Conservation (phyloP, 2,797 vertebrate species). For the Naso thynnoides region DNA sequence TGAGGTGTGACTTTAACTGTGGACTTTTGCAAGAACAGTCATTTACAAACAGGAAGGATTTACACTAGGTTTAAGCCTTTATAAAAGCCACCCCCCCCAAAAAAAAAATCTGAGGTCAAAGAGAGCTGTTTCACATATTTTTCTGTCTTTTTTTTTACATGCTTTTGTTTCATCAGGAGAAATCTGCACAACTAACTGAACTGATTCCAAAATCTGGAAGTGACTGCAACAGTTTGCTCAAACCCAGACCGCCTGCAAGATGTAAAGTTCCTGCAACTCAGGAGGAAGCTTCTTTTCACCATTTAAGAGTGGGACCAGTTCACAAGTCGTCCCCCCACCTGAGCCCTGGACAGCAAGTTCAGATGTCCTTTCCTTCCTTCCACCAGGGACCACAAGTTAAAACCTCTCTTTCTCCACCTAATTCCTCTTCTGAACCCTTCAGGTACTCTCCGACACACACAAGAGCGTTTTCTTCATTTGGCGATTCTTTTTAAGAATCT, state of each 20-base stretch:
- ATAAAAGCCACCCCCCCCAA: too few relatives aligned
- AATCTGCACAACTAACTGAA: slow-evolving; percentile 26
- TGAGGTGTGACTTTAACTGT: slow-evolving; percentile 20
- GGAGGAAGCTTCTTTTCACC: slow-evolving; percentile 31
- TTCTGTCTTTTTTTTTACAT: not conserved
- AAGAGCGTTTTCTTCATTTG: slow-evolving; percentile 60
- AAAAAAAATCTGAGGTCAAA: not conserved
- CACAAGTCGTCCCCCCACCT: slow-evolving; percentile 12
- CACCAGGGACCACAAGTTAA: slow-evolving; percentile 22
- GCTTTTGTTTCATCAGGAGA: slow-evolving; percentile 47
- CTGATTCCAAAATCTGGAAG: slow-evolving; percentile 48
- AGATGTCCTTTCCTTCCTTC: slow-evolving; percentile 68
- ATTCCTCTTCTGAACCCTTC: slow-evolving; percentile 41
- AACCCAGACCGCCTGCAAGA: slow-evolving; percentile 56
- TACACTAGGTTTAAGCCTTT: not conserved
- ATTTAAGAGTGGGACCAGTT: slow-evolving; percentile 30
- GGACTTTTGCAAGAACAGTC: slow-evolving; percentile 15
- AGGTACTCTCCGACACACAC: slow-evolving; percentile 38
- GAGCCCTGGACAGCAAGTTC: slow-evolving; percentile 36
- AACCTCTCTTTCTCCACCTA: slow-evolving; percentile 55
- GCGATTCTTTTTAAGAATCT: slow-evolving; percentile 62
- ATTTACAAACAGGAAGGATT: slow-evolving; percentile 6
- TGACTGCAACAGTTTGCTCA: slow-evolving; percentile 37
- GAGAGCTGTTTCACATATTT: not conserved
- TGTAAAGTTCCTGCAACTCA: slow-evolving; percentile 28